Conservation (phyloP, 2,113 vertebrate genomes). For the Vireo altiloquus region DNA sequence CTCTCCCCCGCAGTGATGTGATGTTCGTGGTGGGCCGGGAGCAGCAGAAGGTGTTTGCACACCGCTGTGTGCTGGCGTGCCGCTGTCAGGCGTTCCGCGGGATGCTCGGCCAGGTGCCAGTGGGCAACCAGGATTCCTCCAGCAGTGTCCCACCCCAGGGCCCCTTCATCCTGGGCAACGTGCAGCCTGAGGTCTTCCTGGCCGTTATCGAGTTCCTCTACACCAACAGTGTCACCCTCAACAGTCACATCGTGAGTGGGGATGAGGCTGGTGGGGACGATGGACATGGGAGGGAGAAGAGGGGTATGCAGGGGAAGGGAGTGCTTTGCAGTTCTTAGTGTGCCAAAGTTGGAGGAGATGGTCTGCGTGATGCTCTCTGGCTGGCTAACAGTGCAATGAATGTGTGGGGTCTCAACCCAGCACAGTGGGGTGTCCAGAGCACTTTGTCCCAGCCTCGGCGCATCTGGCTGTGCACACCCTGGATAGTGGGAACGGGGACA, state of each 20-base stretch:
- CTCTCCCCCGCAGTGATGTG: conserved; percentile 67
- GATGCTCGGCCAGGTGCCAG: conserved; percentile 58
- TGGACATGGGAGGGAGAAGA: background rate
- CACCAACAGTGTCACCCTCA: conserved; percentile 75
- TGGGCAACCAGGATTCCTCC: background rate
- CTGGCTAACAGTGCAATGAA: background rate
- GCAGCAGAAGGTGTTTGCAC: conserved; percentile 73
- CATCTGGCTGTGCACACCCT: background rate
- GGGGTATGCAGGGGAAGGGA: too few species aligned
- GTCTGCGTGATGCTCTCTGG: background rate
- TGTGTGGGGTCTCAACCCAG: background rate
- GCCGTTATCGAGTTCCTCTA: conserved; percentile 80
- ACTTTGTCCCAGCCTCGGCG: background rate
- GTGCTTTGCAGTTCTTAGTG: background rate
- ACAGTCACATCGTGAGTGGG: conserved; percentile 71
- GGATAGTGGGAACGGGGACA: background rate
- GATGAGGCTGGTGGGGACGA: background rate
- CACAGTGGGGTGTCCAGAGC: background rate
- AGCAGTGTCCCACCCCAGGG: background rate
- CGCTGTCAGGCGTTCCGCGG: conserved; percentile 74
- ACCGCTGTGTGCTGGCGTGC: conserved; percentile 76
- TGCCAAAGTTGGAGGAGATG: background rate
- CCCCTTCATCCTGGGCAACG: conserved; percentile 69
- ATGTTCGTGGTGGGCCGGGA: conserved; percentile 78
- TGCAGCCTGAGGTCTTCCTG: conserved; percentile 77